Base-by-base conservation (phyloP, 2,888 invertebrate genomes). In the Ectemnius continuus region DNA sequence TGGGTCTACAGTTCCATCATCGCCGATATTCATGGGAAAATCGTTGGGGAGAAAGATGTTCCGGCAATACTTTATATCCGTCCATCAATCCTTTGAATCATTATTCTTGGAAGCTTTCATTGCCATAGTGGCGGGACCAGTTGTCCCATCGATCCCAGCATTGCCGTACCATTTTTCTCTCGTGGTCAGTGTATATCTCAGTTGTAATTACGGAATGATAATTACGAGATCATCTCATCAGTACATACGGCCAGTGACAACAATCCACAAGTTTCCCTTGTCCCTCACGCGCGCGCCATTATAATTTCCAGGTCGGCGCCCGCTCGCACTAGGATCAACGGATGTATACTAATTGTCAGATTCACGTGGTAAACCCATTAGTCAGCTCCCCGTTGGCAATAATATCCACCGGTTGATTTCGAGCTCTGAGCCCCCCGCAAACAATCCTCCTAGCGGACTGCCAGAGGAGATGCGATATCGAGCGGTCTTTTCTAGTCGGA, bases 1-100 rank as follows among this genome's bases (percentile, higher is more conserved):
- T 67, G 26, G 48, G 52, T 72, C 72, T 67, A 67, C 63, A 64
- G 52, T 16, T 26, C 28, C 57, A 61, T 28, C 46, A 64, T 16
- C 58, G 11, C 16, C 16, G 16, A 18, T 67, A 74, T 64, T 63
- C 56, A 64, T 60, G 61, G 47, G 45, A 13, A 20, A 20, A 67
- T 57, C 36, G 5, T 56, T 57, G 56, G 61, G 57, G 45, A 18
- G 64, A 56, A 56, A 72, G 23, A 71, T 75, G 57, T 36, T 11
- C 48, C 20, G 61, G 48, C 47, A 56, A 45, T 28, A 45, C 26
- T 74, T 46, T 26, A 20, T 74, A 65, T 67, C 58, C 64, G 67
- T 75, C 72, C 47, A 72, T 65, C 72, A 64, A 52, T 67, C 52
- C 36, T 36, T 36, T 36, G 6, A 36, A 36, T 8, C 36, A 36